phyloP scores from a whole-genome alignment of 2,113 vertebrate genomes.

The Amblyopsis rosae region DNA sequence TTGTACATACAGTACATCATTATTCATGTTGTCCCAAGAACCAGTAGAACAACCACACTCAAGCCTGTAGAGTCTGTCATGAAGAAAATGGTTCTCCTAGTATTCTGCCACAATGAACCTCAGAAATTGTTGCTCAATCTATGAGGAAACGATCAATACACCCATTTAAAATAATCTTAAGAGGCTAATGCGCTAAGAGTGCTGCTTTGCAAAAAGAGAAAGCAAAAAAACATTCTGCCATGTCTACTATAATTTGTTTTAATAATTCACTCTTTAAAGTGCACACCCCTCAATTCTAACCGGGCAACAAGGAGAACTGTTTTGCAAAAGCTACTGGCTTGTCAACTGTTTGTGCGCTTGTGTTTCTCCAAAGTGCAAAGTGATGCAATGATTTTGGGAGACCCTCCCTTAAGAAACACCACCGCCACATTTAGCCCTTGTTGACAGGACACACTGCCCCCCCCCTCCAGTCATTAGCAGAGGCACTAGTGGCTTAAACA shows the following conservation, averaged over 20 bases:
- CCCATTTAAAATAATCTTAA: too few species aligned
- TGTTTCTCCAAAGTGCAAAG: slow-evolving; percentile 48
- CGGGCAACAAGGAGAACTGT: slow-evolving; percentile 8
- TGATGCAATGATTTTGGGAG: slow-evolving; percentile 30
- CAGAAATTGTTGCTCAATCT: too few species aligned
- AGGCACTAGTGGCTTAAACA: slow-evolving; percentile 1
- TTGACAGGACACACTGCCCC: not conserved
- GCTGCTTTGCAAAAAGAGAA: too few species aligned
- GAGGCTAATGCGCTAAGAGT: too few species aligned
- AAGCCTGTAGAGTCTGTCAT: too few species aligned
- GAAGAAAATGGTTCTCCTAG: too few species aligned
- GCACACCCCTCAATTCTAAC: slow-evolving; percentile 11
- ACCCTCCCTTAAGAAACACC: not conserved
- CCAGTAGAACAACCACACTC: too few species aligned
- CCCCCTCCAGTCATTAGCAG: not conserved
- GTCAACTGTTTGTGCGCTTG: not conserved
- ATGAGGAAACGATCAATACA: too few species aligned
- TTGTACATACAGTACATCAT: not conserved
- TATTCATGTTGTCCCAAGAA: not conserved
- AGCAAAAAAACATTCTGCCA: too few species aligned
- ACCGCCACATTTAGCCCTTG: too few species aligned
- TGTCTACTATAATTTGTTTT: too few species aligned
- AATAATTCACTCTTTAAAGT: slow-evolving; percentile 25
- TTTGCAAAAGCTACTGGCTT: not conserved
- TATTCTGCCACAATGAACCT: too few species aligned